Evolutionary conservation across 2,797 vertebrate species (phyloP), one percentile per base, ranked within the genome.

Genomic region (Pampus argenteus): DNA sequence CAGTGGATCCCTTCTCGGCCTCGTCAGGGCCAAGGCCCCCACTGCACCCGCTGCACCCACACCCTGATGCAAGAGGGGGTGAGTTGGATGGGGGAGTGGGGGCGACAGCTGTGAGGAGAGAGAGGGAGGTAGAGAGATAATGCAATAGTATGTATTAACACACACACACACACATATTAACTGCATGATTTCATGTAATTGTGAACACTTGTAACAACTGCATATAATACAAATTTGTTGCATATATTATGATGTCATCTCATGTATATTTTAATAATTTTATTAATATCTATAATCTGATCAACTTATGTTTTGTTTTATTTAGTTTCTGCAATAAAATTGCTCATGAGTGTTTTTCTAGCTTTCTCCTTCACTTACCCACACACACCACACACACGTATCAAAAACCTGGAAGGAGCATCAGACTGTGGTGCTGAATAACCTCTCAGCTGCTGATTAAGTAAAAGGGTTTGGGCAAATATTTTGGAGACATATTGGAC

Each of bases 391-490:
- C 47, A 58, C 17, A n/a, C 58, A 52, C 38, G 65, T 45, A 56
- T 2, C 18, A 56, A 42, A 63, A 70, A 25, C 57, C 57, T 76
- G 54, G 62, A 84, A 57, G 59, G 69, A 68, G 65, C 81, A 52
- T 81, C 82, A 74, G 79, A 60, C 59, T 9, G 71, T 9, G 71
- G 62, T 49, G 47, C 56, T 78, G 73, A 86, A 78, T 78, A 88
- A 88, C 80, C 91, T 90, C 89, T 91, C 75, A 81, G 80, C 54
- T 7, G 14, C 76, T 87, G 88, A 92, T 89, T 86, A 82, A 83
- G 84, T 91, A 82, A 88, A 88, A 94, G 89, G 78, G 86, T 89
- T 86, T 89, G 75, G 75, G 87, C 85, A 92, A 94, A 94, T 91
- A 92, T 91, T 93, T 86, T 82, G 67, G 73, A 77, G 76, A 88